Conservation (phyloP, 2,797 vertebrate species). For the Microctenopoma stevenorrisi region DNA sequence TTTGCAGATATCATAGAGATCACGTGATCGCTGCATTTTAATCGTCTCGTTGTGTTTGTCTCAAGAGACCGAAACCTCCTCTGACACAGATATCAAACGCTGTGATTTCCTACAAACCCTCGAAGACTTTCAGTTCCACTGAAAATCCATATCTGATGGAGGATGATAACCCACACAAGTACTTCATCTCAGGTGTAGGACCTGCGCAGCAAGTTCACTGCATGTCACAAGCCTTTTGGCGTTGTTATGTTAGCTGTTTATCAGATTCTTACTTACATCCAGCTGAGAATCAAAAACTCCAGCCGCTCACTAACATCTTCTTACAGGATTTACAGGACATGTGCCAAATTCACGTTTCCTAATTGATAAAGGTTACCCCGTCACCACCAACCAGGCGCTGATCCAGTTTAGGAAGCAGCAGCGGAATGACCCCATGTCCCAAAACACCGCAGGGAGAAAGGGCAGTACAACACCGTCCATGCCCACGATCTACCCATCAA, state of each 20-base stretch:
- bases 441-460: background rate
- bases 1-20: background rate
- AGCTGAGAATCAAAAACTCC: too few species aligned
- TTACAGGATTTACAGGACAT: constrained; percentile 82
- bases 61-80: constrained; percentile 49
- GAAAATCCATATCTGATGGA: constrained; percentile 82
- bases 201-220: too few species aligned
- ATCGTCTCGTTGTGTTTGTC: constrained; percentile 28
- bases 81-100: constrained; percentile 55
- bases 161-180: constrained; percentile 82
- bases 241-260: too few species aligned
- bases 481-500: constrained; percentile 62
- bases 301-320: constrained; percentile 10
- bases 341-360: constrained; percentile 79
- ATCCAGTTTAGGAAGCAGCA: constrained; percentile 78
- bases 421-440: background rate
- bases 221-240: too few species aligned
- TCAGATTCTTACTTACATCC: too few species aligned
- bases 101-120: constrained; percentile 31
- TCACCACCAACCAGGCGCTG: constrained; percentile 77
- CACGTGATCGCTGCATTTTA: background rate
- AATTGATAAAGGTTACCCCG: constrained; percentile 76
- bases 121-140: constrained; percentile 41
- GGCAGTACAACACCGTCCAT: constrained; percentile 27
- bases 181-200: constrained; percentile 85